Evolutionary conservation across 2,113 vertebrate species (phyloP).

Genomic region (Lucifuga dentata): DNA sequence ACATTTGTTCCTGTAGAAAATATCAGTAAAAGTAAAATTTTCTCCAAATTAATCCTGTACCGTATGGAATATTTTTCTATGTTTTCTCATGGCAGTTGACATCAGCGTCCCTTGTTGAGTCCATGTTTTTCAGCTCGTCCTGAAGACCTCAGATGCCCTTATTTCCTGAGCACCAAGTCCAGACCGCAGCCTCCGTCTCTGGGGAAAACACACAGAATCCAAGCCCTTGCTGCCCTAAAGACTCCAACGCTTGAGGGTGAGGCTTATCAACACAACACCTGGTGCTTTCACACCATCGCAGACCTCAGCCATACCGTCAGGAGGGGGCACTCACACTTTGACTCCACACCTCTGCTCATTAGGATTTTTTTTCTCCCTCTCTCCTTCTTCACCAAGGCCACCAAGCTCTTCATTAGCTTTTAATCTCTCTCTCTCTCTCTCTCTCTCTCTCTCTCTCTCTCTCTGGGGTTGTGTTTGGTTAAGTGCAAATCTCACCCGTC

Average conservation of each 20-base stretch:
- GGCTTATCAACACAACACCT: slow-evolving; percentile 53
- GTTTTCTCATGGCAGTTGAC: neutral
- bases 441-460: no score
- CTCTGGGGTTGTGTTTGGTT: slow-evolving; percentile 59
- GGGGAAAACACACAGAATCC: slow-evolving; percentile 7
- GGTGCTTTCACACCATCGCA: slow-evolving; percentile 47
- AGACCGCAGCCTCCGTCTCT: slow-evolving; percentile 45
- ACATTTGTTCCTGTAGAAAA: neutral
- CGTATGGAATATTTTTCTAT: neutral
- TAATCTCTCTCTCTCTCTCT: no score
- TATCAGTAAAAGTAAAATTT: no score
- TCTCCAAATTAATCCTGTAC: neutral
- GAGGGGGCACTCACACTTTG: slow-evolving; percentile 28
- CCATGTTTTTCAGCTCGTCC: no score
- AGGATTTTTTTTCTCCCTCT: slow-evolving; percentile 21
- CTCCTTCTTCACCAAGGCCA: slow-evolving; percentile 37
- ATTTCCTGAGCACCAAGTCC: slow-evolving; percentile 43
- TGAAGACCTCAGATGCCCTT: slow-evolving; percentile 39
- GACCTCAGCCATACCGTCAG: neutral
- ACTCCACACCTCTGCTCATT: slow-evolving; percentile 51
- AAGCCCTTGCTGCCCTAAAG: slow-evolving; percentile 25
- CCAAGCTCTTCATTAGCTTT: slow-evolving; percentile 45
- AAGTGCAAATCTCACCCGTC: slow-evolving; percentile 47
- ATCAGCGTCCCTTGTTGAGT: slow-evolving; percentile 18
- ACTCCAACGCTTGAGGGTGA: slow-evolving; percentile 51